phyloP scores from a whole-genome alignment of 2,888 invertebrate species.

The Endomychus coccineus region DNA sequence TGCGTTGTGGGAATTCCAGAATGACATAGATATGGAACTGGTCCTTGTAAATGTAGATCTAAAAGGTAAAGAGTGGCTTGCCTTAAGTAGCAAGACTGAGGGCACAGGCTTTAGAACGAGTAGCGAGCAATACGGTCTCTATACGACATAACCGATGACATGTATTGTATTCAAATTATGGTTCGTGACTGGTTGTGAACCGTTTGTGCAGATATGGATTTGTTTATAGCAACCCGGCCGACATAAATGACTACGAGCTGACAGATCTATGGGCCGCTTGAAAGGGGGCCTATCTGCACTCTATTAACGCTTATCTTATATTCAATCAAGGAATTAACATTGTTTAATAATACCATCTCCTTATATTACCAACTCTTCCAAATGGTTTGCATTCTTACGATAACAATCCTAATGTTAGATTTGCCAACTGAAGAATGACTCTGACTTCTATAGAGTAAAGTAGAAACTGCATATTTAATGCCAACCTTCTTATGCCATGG shows the following conservation, averaged over 20 bases:
- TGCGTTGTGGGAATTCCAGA: constrained; percentile 10
- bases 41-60: constrained; percentile 14
- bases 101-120: too few species aligned
- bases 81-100: constrained; percentile 16
- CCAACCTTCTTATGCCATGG: too few species aligned
- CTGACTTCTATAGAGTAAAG: too few species aligned
- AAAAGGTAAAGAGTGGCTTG: constrained; percentile 11
- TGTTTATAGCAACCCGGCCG: constrained; percentile 39
- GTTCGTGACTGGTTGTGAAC: constrained; percentile 39
- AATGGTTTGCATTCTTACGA: too few species aligned
- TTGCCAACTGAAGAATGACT: too few species aligned
- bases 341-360: too few species aligned
- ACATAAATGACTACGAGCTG: constrained; percentile 43
- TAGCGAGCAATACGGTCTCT: constrained; percentile 15
- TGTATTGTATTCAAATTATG: constrained; percentile 46
- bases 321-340: constrained; percentile 13
- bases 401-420: too few species aligned
- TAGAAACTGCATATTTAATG: too few species aligned
- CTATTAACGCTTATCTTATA: constrained; percentile 15
- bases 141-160: constrained; percentile 32
- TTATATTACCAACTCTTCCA: too few species aligned
- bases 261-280: constrained; percentile 38
- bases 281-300: constrained; percentile 14
- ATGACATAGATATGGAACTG: constrained; percentile 15
- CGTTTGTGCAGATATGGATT: constrained; percentile 43